Evolutionary conservation across 2,113 vertebrate species (phyloP).

Genomic region (Eira barbara): DNA sequence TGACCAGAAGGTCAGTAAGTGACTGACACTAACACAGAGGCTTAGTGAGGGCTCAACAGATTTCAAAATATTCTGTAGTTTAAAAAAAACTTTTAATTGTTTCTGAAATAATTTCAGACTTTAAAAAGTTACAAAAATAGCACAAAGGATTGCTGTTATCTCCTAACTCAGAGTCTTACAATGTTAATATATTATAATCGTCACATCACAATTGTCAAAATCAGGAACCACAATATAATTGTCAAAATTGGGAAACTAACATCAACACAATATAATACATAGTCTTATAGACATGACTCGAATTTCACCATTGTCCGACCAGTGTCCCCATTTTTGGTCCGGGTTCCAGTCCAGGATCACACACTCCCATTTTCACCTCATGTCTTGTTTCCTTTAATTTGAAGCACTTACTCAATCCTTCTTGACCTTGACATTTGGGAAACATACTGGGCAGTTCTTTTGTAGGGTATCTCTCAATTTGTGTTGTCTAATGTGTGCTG

Average conservation of each 20-base stretch:
- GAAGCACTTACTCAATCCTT: background rate
- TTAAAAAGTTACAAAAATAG: background rate
- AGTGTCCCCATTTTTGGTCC: background rate
- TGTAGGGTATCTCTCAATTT: background rate
- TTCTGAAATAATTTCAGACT: background rate
- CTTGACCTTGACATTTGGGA: background rate
- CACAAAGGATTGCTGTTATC: background rate
- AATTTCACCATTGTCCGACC: background rate
- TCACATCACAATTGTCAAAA: background rate
- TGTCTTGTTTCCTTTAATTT: background rate
- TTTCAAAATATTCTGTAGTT: background rate
- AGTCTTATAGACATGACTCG: background rate
- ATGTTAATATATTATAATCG: background rate
- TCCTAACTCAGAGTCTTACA: background rate
- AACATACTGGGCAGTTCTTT: background rate
- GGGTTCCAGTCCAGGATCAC: background rate
- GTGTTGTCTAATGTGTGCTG: background rate
- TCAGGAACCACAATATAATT: background rate
- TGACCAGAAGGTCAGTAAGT: background rate
- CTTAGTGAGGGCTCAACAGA: background rate
- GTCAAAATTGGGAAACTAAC: background rate
- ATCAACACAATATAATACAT: background rate
- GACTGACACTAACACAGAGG: background rate
- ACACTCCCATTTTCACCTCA: background rate
- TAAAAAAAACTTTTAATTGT: background rate